Conservation (phyloP, 2,797 vertebrate genomes). For the Aplochiton taeniatus region DNA sequence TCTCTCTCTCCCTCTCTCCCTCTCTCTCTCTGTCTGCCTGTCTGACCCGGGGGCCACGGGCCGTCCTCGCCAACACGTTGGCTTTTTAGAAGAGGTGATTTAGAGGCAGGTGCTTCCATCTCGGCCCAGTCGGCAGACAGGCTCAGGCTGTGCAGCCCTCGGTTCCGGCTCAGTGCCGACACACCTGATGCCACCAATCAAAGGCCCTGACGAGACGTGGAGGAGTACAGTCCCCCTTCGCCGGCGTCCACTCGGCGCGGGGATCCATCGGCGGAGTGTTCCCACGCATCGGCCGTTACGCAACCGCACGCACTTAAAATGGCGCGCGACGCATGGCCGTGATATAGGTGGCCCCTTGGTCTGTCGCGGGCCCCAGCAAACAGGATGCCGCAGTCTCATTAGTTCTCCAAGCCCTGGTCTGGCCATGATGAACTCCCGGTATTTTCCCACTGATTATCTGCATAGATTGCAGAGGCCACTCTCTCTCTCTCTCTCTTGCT, state of each 20-base stretch:
- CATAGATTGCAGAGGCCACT: neutral
- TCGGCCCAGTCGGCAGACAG: conserved; percentile 32
- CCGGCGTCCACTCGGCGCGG: no score
- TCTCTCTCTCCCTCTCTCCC: conserved; percentile 41
- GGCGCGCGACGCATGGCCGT: no score
- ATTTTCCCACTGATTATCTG: neutral
- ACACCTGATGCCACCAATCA: conserved; percentile 37
- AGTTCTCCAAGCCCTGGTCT: no score
- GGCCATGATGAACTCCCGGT: no score
- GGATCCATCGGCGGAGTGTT: no score
- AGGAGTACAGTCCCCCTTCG: no score
- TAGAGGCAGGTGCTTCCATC: conserved; percentile 49
- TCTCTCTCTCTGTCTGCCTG: conserved; percentile 44
- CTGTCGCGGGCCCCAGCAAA: no score
- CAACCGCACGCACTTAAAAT: no score
- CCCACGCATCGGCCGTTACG: no score
- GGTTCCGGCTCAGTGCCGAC: conserved; percentile 17
- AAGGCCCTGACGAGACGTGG: no score
- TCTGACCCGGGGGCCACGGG: conserved; percentile 29
- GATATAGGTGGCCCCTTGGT: no score
- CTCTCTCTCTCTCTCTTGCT: neutral
- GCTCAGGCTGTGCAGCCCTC: conserved; percentile 10
- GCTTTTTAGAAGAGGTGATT: conserved; percentile 67
- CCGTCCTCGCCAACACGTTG: conserved; percentile 54
- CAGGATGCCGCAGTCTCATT: no score